Percentiles rank a stretch among this genome's conserved stretches.
phyloP scores from a whole-genome alignment of 2,113 vertebrate genomes.

The Cheirogaleus medius region DNA sequence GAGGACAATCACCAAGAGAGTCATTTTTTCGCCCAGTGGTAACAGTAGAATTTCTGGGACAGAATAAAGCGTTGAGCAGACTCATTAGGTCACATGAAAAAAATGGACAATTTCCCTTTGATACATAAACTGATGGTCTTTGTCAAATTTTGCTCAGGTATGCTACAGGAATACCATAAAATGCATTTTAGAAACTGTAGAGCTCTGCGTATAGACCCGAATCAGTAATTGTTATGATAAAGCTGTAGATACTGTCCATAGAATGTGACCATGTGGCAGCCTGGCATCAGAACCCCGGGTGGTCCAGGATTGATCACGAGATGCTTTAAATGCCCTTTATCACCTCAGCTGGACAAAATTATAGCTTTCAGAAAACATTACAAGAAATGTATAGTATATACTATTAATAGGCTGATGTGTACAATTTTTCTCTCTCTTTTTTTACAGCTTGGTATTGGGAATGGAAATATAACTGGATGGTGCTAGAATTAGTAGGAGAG shows the following conservation, averaged over 20 bases:
- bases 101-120: not conserved
- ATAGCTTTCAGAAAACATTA: not conserved
- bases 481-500: not conserved
- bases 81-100: not conserved
- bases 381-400: not conserved
- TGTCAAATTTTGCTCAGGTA: not conserved
- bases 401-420: not conserved
- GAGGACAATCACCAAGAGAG: not conserved
- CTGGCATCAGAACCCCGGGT: not conserved
- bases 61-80: not conserved
- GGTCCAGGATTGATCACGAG: not conserved
- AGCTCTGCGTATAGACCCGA: not conserved
- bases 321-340: not conserved
- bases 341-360: not conserved
- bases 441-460: not conserved
- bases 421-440: not conserved
- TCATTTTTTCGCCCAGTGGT: not conserved
- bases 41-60: not conserved
- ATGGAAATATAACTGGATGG: not conserved
- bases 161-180: not conserved
- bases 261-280: not conserved
- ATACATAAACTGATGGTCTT: not conserved
- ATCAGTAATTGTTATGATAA: not conserved
- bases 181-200: not conserved
- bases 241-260: not conserved